Conservation (phyloP, 2,113 vertebrate genomes). For the Mola mola region DNA sequence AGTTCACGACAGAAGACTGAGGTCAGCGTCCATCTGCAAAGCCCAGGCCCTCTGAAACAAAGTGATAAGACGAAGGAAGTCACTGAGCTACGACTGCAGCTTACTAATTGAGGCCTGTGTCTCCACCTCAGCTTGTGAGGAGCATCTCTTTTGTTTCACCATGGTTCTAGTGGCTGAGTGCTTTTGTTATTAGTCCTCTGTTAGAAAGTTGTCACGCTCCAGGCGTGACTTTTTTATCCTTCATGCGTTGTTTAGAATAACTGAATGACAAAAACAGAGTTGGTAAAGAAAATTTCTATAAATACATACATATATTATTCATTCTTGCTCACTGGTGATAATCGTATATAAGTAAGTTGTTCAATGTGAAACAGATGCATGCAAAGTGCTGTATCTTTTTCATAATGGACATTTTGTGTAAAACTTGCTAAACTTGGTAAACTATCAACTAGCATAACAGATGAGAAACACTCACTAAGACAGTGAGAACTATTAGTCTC, state of each 20-base stretch:
- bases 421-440: constrained; percentile 27
- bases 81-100: constrained; percentile 32
- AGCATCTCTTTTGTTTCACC: constrained; percentile 40
- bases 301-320: too few species aligned
- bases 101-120: constrained; percentile 44
- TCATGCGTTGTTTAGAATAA: background rate
- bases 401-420: constrained; percentile 5
- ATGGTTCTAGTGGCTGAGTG: constrained; percentile 11
- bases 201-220: constrained; percentile 23
- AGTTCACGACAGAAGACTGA: constrained; percentile 17
- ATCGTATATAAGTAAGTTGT: background rate
- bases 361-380: too few species aligned
- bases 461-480: too few species aligned
- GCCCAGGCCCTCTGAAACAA: constrained; percentile 48
- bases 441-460: constrained; percentile 19
- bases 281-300: background rate
- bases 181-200: constrained; percentile 3
- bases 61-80: constrained; percentile 44
- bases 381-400: too few species aligned
- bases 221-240: constrained; percentile 33
- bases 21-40: constrained; percentile 27
- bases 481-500: constrained; percentile 25
- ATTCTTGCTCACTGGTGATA: constrained; percentile 1
- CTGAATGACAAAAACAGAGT: background rate
- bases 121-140: constrained; percentile 28